Evolutionary conservation across 2,797 vertebrate genomes (phyloP).

Genomic region (Acridotheres tristis): DNA sequence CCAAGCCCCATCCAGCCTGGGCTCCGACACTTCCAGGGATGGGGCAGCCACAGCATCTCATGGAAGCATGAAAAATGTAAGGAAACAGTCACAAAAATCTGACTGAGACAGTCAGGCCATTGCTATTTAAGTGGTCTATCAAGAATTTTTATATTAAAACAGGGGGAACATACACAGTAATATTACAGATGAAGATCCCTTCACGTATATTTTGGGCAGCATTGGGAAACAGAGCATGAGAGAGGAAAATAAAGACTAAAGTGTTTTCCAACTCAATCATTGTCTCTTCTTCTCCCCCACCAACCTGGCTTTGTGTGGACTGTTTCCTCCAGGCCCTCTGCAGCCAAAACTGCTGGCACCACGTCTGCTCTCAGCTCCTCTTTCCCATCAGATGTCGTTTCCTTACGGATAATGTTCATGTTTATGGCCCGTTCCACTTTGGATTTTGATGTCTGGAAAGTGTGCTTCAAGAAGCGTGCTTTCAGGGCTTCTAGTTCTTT

Average conservation of each 20-base stretch:
- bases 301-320: conserved; percentile 84
- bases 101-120: not conserved
- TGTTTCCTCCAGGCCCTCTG: conserved; percentile 78
- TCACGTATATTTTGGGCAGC: not conserved
- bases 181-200: not conserved
- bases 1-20: accelerated
- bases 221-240: not conserved
- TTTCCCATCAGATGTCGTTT: conserved; percentile 79
- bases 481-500: conserved; percentile 91
- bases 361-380: conserved; percentile 84
- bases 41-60: not conserved
- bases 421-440: conserved; percentile 78
- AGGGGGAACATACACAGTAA: not conserved
- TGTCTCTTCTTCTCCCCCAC: not conserved
- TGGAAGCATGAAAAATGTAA: not conserved
- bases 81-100: not conserved
- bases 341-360: conserved; percentile 81
- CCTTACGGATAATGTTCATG: conserved; percentile 87
- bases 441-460: conserved; percentile 67
- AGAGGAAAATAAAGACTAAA: not conserved
- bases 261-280: not conserved
- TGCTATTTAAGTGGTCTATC: not conserved
- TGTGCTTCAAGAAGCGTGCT: conserved; percentile 90
- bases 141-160: not conserved
- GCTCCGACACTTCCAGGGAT: not conserved